phyloP scores from a whole-genome alignment of 1,140 invertebrate genomes.

The Ptiloglossa arizonensis region DNA sequence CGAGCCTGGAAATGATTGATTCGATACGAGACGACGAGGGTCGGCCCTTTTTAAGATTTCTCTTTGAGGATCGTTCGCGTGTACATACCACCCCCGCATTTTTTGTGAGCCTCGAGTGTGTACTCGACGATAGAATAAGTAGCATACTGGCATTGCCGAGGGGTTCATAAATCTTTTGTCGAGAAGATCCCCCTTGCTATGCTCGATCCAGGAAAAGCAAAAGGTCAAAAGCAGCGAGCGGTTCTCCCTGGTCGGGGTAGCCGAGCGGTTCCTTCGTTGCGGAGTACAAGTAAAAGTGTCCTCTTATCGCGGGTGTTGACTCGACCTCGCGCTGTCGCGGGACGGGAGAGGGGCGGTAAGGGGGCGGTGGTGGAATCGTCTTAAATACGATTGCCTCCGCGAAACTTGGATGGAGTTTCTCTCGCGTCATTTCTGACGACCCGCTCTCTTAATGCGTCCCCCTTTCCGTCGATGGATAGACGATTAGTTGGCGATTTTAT shows the following conservation, averaged over 20 bases:
- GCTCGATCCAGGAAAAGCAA: conserved; percentile 68
- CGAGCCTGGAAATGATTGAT: conserved; percentile 53
- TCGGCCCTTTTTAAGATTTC: conserved; percentile 47
- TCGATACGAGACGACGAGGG: conserved; percentile 21
- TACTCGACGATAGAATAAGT: conserved; percentile 72
- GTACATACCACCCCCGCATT: conserved; percentile 56
- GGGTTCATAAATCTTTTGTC: conserved; percentile 75
- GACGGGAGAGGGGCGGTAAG: no score
- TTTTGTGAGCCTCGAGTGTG: conserved; percentile 69
- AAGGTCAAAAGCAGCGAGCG: conserved; percentile 69
- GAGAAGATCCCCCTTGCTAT: conserved; percentile 62
- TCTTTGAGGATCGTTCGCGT: conserved; percentile 60
- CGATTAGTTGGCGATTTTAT: conserved; percentile 47
- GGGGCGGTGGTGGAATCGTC: conserved; percentile 18
- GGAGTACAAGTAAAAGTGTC: conserved; percentile 57
- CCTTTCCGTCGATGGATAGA: neutral
- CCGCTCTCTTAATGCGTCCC: neutral
- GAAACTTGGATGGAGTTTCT: conserved; percentile 44
- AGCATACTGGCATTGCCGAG: conserved; percentile 68
- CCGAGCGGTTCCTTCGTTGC: conserved; percentile 57
- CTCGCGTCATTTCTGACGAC: conserved; percentile 31
- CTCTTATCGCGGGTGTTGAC: conserved; percentile 64
- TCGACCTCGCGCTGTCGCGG: conserved; percentile 13
- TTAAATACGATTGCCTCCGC: conserved; percentile 50
- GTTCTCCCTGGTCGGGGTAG: neutral